phyloP scores from a whole-genome alignment of 1,140 invertebrate genomes.

The Paraescarpia echinospica region DNA sequence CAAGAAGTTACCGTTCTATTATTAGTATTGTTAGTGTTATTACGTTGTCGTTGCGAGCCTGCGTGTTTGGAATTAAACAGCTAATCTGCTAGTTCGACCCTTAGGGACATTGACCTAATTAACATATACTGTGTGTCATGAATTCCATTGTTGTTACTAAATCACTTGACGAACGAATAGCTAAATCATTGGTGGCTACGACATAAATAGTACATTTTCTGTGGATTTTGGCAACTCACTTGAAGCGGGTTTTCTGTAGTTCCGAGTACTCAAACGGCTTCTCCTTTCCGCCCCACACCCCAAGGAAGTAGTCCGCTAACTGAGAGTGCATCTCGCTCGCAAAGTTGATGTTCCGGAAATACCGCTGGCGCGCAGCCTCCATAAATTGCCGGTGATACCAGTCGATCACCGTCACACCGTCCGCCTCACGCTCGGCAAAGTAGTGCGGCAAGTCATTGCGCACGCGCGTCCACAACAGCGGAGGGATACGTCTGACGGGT shows the following conservation, averaged over 20 bases:
- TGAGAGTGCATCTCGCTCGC: slow-evolving; percentile 94
- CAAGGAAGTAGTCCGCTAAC: slow-evolving; percentile 96
- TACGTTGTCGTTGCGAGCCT: too few relatives aligned
- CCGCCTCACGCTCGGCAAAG: slow-evolving; percentile 27
- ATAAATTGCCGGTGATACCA: slow-evolving; percentile 43
- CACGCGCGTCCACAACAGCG: slow-evolving; percentile 31
- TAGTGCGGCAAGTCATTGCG: slow-evolving; percentile 30
- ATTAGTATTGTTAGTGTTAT: too few relatives aligned
- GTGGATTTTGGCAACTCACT: slow-evolving; percentile 25
- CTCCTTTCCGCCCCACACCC: slow-evolving; percentile 74
- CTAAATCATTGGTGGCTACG: background rate
- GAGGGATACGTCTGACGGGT: slow-evolving; percentile 31
- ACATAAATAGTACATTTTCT: background rate
- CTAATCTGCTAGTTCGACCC: too few relatives aligned
- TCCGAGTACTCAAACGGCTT: slow-evolving; percentile 97
- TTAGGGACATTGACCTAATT: too few relatives aligned
- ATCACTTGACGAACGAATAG: background rate
- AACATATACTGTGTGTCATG: too few relatives aligned
- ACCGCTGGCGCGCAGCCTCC: slow-evolving; percentile 61
- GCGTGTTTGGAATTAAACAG: too few relatives aligned
- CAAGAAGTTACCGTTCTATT: too few relatives aligned
- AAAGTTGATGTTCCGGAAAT: slow-evolving; percentile 97
- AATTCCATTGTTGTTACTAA: background rate
- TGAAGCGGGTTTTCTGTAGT: slow-evolving; percentile 82
- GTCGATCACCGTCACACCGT: slow-evolving; percentile 29